Evolutionary conservation across 2,113 vertebrate genomes (phyloP), one percentile per base, ranked within the genome.

Genomic region (Saguinus midas): DNA sequence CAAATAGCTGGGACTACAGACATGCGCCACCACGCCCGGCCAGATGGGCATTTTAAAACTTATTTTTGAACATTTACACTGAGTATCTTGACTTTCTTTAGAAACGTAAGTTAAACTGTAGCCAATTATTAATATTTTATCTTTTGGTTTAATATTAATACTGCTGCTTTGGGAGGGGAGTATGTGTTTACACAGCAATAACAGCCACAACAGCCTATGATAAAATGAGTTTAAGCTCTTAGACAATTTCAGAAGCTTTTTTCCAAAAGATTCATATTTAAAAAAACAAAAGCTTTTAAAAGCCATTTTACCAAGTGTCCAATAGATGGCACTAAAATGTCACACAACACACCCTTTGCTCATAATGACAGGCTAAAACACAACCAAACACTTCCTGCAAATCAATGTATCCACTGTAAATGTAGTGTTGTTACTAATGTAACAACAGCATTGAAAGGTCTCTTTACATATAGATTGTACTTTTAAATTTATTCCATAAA

Each of bases 241-340:
- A 81, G 48, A 35, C 18, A 86, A 21, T 82, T 58, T 35, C n/a
- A 79, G 29, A 61, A 90, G 50, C 4, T 55, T 92, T 91, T 35
- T 72, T 79, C 61, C 61, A 64, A 64, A 64, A 29, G 27, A 64
- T 13, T 12, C 27, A 32, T 64, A 29, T 32, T 64, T 64, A 27
- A 32, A 32, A 64, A 64, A 29, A 29, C 29, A 64, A 64, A 64
- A 32, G 27, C 27, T 29, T 64, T 64, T 64, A 64, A 64, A 64
- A 64, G 82, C 86, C 70, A 95, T 83, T 95, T 96, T 81, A 66
- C 27, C 50, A 78, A 92, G 32, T 93, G 20, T 91, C 87, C 94
- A 95, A 88, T 0, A 97, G 94, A 96, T 93, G 94, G 90, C 94
- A 95, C 83, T 90, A 89, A 88, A 91, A 86, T 75, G 27, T 76